Conservation (phyloP, 1,140 invertebrate genomes). For the Drosophila busckii region DNA sequence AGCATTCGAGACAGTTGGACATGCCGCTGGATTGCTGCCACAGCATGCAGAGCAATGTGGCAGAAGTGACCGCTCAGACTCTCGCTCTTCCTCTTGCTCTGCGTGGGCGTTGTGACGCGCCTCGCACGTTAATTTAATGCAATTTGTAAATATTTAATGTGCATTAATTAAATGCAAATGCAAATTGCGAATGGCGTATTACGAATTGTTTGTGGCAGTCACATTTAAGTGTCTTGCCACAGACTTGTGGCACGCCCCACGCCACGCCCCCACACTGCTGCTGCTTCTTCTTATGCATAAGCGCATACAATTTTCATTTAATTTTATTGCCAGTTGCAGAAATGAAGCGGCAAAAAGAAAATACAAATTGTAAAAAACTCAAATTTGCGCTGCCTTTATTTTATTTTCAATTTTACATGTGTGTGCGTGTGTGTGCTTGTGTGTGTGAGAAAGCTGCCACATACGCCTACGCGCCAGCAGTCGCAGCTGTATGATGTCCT, state of each 20-base stretch:
- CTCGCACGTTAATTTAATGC: constrained; percentile 56
- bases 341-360: constrained; percentile 27
- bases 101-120: not conserved
- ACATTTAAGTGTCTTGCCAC: not conserved
- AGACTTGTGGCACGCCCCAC: no score
- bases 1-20: no score
- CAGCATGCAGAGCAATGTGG: not conserved
- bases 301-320: constrained; percentile 57
- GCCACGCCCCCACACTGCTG: constrained; percentile 6
- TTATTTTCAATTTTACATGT: no score
- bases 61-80: not conserved
- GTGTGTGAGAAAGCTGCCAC: constrained; percentile 32
- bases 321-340: constrained; percentile 58
- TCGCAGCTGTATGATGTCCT: constrained; percentile 40
- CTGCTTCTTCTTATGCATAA: constrained; percentile 16
- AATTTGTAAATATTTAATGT: constrained; percentile 76
- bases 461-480: constrained; percentile 3
- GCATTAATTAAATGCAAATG: constrained; percentile 74
- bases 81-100: not conserved
- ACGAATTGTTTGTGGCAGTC: constrained; percentile 1
- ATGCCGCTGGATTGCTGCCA: no score
- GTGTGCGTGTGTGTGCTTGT: no score
- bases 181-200: constrained; percentile 24
- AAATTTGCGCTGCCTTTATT: constrained; percentile 18
- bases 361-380: constrained; percentile 29